Percentiles rank a stretch among this genome's conserved stretches.
Evolutionary conservation across 2,113 vertebrate genomes (phyloP).

Genomic region (Solea senegalensis): DNA sequence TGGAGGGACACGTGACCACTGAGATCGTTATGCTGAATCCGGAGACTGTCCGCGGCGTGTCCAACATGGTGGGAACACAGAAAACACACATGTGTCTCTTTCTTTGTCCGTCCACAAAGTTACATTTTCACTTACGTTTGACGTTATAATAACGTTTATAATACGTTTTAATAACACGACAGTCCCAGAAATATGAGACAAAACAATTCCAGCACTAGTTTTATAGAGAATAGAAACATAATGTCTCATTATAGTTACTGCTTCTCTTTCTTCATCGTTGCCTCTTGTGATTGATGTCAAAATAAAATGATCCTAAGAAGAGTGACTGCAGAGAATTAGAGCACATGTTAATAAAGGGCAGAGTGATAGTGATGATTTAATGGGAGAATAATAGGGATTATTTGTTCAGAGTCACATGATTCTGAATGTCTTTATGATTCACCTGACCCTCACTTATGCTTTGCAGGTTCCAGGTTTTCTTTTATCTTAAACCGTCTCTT

Average conservation of each 20-base stretch:
- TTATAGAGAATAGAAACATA: too few relatives aligned
- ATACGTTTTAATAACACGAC: too few relatives aligned
- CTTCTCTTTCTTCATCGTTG: too few relatives aligned
- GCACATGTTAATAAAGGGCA: neutral
- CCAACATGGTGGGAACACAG: constrained; percentile 87
- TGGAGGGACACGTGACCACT: constrained; percentile 95
- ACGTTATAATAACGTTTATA: too few relatives aligned
- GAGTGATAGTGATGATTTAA: neutral
- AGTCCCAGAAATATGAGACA: too few relatives aligned
- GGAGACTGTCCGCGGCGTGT: constrained; percentile 91
- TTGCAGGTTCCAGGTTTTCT: neutral
- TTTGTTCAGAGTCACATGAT: constrained; percentile 1
- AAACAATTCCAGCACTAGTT: too few relatives aligned
- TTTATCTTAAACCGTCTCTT: neutral
- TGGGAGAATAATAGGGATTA: neutral
- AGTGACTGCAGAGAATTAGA: neutral
- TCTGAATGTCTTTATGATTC: neutral
- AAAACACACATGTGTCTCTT: too few relatives aligned
- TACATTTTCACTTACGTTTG: too few relatives aligned
- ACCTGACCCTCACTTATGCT: too few relatives aligned
- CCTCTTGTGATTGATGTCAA: neutral
- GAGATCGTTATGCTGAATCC: constrained; percentile 98
- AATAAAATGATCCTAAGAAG: neutral
- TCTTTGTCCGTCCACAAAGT: too few relatives aligned
- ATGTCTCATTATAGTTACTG: too few relatives aligned